These are phyloP conservation scores for Bombycilla garrulus DNA, from an alignment of 2,113 vertebrate genomes.

Conservation along the genomic window DNA sequence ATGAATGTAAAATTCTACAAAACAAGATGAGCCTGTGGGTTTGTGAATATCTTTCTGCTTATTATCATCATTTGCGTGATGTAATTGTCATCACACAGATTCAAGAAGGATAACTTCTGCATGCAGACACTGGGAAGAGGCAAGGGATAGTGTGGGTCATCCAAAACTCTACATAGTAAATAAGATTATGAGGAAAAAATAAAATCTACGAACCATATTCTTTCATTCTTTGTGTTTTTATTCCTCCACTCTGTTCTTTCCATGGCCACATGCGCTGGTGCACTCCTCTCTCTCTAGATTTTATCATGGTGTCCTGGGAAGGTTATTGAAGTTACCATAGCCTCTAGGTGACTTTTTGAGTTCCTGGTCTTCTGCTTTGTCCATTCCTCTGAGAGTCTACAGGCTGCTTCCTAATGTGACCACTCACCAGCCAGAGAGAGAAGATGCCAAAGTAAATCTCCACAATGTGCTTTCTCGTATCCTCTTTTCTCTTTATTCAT, in stretches of 20 bases:
- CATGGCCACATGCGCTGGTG: neutral
- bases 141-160: neutral
- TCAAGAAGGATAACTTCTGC: neutral
- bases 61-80: neutral
- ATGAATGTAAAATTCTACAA: neutral
- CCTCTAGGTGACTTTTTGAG: neutral
- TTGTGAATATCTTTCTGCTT: neutral
- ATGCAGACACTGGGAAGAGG: neutral
- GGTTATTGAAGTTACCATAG: neutral
- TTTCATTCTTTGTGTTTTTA: neutral
- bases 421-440: neutral
- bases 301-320: neutral
- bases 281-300: neutral
- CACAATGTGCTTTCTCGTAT: neutral
- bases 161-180: neutral
- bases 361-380: neutral
- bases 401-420: neutral
- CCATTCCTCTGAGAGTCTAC: neutral
- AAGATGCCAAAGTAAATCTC: neutral
- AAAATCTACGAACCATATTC: neutral
- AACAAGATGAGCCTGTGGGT: neutral
- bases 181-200: neutral
- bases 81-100: neutral
- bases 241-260: neutral
- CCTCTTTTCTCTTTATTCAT: constrained; percentile 6